A percentile compares a stretch with the other conserved stretches of the same genome.
phyloP scores from a whole-genome alignment of 1,140 invertebrate genomes.

The Pseudomyrmex dendroicus region DNA sequence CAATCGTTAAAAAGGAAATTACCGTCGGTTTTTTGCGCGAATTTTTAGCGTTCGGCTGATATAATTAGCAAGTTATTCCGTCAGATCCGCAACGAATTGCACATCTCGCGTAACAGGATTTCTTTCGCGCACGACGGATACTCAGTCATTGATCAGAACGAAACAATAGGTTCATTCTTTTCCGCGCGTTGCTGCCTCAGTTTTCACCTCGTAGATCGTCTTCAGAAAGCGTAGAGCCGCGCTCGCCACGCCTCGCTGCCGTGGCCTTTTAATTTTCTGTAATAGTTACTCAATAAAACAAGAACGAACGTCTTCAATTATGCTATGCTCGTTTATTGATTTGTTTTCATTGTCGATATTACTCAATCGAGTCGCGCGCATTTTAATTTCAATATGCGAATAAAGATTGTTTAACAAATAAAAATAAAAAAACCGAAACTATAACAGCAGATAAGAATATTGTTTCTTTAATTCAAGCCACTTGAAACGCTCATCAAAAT shows the following conservation, averaged over 20 bases:
- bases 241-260: constrained; percentile 65
- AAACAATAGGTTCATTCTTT: constrained; percentile 60
- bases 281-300: constrained; percentile 69
- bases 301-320: constrained; percentile 35
- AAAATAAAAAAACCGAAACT: neutral
- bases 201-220: constrained; percentile 69
- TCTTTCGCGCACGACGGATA: neutral
- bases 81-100: neutral
- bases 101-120: constrained; percentile 12
- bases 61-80: constrained; percentile 7
- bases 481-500: neutral
- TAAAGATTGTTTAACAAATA: neutral
- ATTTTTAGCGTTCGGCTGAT: neutral
- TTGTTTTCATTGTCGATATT: constrained; percentile 1
- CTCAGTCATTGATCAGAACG: constrained; percentile 48
- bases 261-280: constrained; percentile 58
- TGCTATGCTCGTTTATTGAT: constrained; percentile 5
- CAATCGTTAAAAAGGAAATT: neutral
- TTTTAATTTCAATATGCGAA: constrained; percentile 2
- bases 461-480: neutral
- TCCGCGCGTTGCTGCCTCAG: constrained; percentile 8
- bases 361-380: constrained; percentile 4
- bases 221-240: constrained; percentile 73
- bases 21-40: neutral
- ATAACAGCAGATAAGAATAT: neutral